Conservation (phyloP, 92 coral and sea anemone species). For the Zoanthus solanderi region DNA sequence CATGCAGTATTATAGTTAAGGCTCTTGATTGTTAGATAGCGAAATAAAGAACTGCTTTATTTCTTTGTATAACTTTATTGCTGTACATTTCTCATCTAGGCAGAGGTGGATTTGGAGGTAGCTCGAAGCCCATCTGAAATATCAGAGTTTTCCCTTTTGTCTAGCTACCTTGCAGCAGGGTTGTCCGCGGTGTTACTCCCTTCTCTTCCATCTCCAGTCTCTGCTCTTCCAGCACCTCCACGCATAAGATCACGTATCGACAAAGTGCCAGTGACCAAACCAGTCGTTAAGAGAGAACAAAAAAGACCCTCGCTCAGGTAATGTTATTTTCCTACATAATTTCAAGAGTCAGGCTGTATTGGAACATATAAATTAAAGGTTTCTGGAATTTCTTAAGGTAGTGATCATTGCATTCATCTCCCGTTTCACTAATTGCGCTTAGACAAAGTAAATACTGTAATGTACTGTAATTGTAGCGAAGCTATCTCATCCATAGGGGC, state of each 20-base stretch:
- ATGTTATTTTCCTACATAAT: too few relatives aligned
- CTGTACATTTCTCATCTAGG: conserved; percentile 43
- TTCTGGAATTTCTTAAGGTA: too few relatives aligned
- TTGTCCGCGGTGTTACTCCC: conserved; percentile 78
- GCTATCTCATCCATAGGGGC: too few relatives aligned
- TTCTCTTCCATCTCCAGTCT: conserved; percentile 75
- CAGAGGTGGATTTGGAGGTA: conserved; percentile 81
- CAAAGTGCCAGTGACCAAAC: conserved; percentile 38
- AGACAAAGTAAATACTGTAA: too few relatives aligned
- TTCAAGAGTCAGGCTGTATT: too few relatives aligned
- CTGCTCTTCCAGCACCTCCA: conserved; percentile 63
- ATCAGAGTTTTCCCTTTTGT: conserved; percentile 55
- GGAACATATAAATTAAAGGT: too few relatives aligned
- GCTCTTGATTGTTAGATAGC: too few relatives aligned
- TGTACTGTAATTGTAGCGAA: too few relatives aligned
- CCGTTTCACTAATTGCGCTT: too few relatives aligned
- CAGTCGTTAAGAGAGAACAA: conserved; percentile 53
- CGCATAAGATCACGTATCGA: conserved; percentile 70
- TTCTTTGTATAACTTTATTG: neutral
- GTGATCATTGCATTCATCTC: too few relatives aligned
- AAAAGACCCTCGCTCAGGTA: conserved; percentile 84
- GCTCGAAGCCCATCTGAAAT: conserved; percentile 53
- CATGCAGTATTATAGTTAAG: too few relatives aligned
- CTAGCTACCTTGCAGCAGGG: conserved; percentile 72
- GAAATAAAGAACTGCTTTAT: neutral